These are phyloP conservation scores for Melopsittacus undulatus DNA, from an alignment of 2,797 vertebrate species.

Conservation along the genomic window DNA sequence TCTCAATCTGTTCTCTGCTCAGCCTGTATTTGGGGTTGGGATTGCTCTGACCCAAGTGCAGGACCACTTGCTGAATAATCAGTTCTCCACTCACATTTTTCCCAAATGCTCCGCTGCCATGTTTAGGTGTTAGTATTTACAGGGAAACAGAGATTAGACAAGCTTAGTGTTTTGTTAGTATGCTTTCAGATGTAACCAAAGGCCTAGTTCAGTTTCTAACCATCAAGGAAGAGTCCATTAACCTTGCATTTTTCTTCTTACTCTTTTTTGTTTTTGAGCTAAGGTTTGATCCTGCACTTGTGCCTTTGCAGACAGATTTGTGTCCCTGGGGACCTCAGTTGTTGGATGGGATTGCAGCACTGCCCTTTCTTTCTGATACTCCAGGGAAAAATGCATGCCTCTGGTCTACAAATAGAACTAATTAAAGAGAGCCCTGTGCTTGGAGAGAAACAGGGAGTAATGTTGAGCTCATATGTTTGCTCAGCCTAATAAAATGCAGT, in stretches of 20 bases:
- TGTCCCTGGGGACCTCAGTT: neutral
- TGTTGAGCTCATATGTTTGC: constrained; percentile 75
- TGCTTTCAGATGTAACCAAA: neutral
- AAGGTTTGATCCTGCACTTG: neutral
- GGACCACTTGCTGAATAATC: neutral
- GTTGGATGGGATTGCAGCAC: neutral
- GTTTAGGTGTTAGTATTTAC: neutral
- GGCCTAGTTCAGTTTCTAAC: neutral
- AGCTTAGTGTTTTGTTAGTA: neutral
- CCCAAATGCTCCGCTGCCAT: neutral
- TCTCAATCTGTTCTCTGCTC: neutral
- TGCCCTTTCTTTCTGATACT: constrained; percentile 35
- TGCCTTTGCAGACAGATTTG: neutral
- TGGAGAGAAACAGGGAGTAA: constrained; percentile 46
- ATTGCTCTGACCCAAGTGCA: neutral
- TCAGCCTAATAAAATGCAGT: constrained; percentile 69
- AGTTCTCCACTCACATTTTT: neutral
- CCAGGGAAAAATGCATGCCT: neutral
- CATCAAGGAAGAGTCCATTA: neutral
- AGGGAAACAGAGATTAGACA: neutral
- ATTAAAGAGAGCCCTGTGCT: constrained; percentile 38
- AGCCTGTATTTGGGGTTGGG: neutral
- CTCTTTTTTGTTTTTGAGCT: neutral
- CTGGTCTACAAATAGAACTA: constrained; percentile 28
- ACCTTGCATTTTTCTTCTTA: neutral